Base-by-base conservation (phyloP, 2,888 invertebrate genomes). In the Fragum whitleyi region DNA sequence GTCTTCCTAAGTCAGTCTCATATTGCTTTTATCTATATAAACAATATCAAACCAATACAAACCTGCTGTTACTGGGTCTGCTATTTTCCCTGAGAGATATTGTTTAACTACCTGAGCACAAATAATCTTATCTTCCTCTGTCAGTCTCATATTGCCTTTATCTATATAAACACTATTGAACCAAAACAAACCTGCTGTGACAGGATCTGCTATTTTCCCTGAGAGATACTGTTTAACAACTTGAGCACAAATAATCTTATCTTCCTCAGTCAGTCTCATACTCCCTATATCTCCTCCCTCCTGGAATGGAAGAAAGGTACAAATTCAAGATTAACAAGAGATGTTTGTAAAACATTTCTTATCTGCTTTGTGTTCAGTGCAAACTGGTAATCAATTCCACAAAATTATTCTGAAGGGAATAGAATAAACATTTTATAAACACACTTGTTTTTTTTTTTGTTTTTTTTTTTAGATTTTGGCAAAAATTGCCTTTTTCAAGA, bases 41-140 rank as follows among this genome's bases (percentile, higher is more conserved):
- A 36, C 32, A 36, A 36, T 9, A 36, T 6, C 9, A 36, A 36
- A 36, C 9, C 32, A 36, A 36, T 36, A 9, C 47, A 47, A 5
- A 91, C 92, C 92, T 84, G 91, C 91, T 51, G 87, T 77, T 23
- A 93, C 84, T 21, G 93, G 93, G 72, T 93, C 92, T 2, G 80
- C 74, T 14, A 93, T 79, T 69, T 87, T 87, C 9, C 92, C 92
- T 55, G 83, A 87, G 1, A 92, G 77, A 80, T 90, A 93, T 11
- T 88, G 89, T 65, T 91, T 87, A 47, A 92, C 87, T 9, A 93
- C 87, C 72, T 89, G 83, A 42, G 87, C 86, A 85, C 92, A 92
- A 53, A 86, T 79, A 61, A 86, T 57, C 62, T 91, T 90, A 55
- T 93, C 93, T 71, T 92, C 92, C 21, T 91, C 91, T 32, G 90